Evolutionary conservation across 2,797 vertebrate genomes (phyloP).

Genomic region (Scomberomorus guttatus): DNA sequence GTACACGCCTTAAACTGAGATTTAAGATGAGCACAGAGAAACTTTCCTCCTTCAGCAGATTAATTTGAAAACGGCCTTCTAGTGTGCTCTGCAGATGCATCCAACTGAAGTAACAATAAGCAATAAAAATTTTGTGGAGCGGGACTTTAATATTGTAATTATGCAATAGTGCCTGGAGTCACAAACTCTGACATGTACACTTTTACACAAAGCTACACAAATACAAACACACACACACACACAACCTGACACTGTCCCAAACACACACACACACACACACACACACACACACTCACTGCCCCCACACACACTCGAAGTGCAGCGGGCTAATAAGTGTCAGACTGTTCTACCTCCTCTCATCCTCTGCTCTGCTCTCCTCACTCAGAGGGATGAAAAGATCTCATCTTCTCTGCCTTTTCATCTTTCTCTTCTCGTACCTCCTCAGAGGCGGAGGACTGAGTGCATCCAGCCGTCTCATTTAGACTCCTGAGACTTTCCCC

Average conservation of each 20-base stretch:
- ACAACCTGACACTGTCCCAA: too few species aligned
- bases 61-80: too few species aligned
- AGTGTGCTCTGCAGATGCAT: too few species aligned
- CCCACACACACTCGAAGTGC: conserved; percentile 1
- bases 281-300: background rate
- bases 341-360: background rate
- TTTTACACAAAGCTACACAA: background rate
- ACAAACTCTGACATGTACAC: background rate
- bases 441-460: conserved; percentile 5
- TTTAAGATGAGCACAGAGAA: too few species aligned
- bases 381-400: conserved; percentile 39
- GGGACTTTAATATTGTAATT: background rate
- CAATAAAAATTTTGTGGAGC: too few species aligned
- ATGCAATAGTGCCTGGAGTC: too few species aligned
- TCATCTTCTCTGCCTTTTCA: conserved; percentile 33
- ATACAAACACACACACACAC: too few species aligned
- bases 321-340: conserved; percentile 41
- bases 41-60: too few species aligned
- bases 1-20: too few species aligned
- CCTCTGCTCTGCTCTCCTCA: conserved; percentile 3
- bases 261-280: background rate
- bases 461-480: conserved; percentile 39
- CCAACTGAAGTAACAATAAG: too few species aligned
- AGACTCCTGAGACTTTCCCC: conserved; percentile 26
- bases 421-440: conserved; percentile 42